Evolutionary conservation across 2,888 invertebrate species (phyloP).

Genomic region (Perizoma flavofasciatum): DNA sequence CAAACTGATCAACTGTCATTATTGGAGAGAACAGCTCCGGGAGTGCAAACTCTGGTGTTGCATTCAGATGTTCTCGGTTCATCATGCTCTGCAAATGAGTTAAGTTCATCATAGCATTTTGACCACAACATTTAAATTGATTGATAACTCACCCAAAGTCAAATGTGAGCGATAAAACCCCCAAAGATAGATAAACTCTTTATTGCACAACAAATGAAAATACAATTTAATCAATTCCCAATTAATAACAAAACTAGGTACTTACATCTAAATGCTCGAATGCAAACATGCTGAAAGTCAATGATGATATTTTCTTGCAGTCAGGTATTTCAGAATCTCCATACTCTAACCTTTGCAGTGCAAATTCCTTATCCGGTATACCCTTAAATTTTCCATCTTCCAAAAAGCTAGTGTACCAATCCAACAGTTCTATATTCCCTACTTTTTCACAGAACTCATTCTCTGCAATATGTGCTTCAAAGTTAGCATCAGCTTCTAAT

Average conservation of each 20-base stretch:
- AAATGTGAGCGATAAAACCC: too few relatives aligned
- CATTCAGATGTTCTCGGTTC: conserved; percentile 62
- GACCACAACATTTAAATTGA: too few relatives aligned
- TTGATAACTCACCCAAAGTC: too few relatives aligned
- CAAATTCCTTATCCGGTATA: conserved; percentile 61
- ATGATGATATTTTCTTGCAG: conserved; percentile 84
- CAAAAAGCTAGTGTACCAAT: conserved; percentile 86
- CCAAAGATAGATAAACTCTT: too few relatives aligned
- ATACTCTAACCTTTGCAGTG: conserved; percentile 47
- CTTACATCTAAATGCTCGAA: conserved; percentile 75
- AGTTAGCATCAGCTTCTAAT: conserved; percentile 84
- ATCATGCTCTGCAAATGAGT: conserved; percentile 59
- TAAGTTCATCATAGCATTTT: too few relatives aligned
- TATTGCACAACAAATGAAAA: too few relatives aligned
- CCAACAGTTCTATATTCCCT: conserved; percentile 86
- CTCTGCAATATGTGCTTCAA: conserved; percentile 83
- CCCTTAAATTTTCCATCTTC: conserved; percentile 82
- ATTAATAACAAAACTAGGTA: conserved; percentile 13
- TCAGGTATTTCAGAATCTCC: conserved; percentile 80
- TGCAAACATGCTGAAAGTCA: conserved; percentile 73
- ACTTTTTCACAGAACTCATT: conserved; percentile 87
- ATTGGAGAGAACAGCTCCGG: conserved; percentile 58
- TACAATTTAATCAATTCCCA: too few relatives aligned
- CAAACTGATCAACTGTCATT: conserved; percentile 73
- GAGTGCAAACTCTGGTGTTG: conserved; percentile 54